Evolutionary conservation across 1,140 invertebrate species (phyloP), one percentile per base, ranked within the genome.

Genomic region (Diorhabda sublineata): DNA sequence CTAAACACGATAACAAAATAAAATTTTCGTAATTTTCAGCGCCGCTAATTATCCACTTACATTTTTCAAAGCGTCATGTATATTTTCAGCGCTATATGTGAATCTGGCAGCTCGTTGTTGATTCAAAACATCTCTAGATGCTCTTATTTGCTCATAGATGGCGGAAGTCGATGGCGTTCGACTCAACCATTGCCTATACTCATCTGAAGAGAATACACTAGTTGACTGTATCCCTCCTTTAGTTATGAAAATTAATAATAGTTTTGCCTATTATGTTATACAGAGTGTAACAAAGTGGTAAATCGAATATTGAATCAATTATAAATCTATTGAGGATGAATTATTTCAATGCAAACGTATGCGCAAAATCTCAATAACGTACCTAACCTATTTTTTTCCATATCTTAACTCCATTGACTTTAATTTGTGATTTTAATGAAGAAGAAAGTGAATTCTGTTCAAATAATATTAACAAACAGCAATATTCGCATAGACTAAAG

Each of bases 81-180:
- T 91, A 83, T 96, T 96, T 82, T 97, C 94, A 11, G 94, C 94
- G 76, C 91, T 93, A 81, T 91, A 95, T 66, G 90, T 95, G 81
- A 91, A 94, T 80, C 91, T 85, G 26, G 89, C 89, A 44, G 88
- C 86, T 76, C 89, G 84, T 71, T 88, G 86, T 74, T 87, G 84
- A 74, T 85, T 85, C 47, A 89, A 79, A 57, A 87, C 83, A 74
- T 88, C 88, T 63, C 89, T 83, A 4, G 89, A 90, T 69, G 91
- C 87, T 70, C 92, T 86, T 74, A 96, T 90, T 76, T 93, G 90
- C 77, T 97, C 94, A 80, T 96, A 96, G 73, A 97, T 91, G 59
- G 95, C 95, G 70, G 92, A 94, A 43, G 94, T 96, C 58, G 93
- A 96, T 5, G 95, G 94, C 2, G 94, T 94, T 60, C 95, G 85